phyloP scores from a whole-genome alignment of 2,888 invertebrate species.

The Machimus rusticus region DNA sequence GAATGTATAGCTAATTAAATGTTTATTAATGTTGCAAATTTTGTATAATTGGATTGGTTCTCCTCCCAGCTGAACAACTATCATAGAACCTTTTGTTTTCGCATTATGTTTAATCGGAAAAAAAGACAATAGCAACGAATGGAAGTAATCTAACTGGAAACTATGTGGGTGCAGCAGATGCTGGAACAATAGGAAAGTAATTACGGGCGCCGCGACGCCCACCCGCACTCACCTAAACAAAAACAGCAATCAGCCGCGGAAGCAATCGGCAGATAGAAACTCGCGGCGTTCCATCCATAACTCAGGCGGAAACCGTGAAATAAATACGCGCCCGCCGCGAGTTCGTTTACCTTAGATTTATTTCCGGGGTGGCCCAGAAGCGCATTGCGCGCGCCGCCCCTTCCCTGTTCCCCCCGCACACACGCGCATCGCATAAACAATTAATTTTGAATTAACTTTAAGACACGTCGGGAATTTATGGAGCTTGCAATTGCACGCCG shows the following conservation, averaged over 20 bases:
- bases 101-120: not conserved
- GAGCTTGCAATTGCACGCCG: slow-evolving; percentile 15
- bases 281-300: not conserved
- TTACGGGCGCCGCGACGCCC: not conserved
- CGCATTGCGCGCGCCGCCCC: not conserved
- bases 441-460: slow-evolving; percentile 33
- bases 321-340: not conserved
- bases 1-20: not conserved
- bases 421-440: slow-evolving; percentile 17
- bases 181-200: not conserved
- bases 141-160: not conserved
- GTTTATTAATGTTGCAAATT: not conserved
- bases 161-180: not conserved
- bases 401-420: not conserved
- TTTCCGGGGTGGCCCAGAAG: not conserved
- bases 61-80: not conserved
- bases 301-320: not conserved
- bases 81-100: not conserved
- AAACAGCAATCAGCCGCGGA: not conserved
- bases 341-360: not conserved
- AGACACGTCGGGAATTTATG: slow-evolving; percentile 29
- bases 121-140: not conserved
- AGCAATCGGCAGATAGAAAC: not conserved
- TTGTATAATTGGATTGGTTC: not conserved
- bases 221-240: not conserved